These are phyloP conservation scores for Melopsittacus undulatus DNA, from an alignment of 2,797 vertebrate species.

Conservation along the genomic window DNA sequence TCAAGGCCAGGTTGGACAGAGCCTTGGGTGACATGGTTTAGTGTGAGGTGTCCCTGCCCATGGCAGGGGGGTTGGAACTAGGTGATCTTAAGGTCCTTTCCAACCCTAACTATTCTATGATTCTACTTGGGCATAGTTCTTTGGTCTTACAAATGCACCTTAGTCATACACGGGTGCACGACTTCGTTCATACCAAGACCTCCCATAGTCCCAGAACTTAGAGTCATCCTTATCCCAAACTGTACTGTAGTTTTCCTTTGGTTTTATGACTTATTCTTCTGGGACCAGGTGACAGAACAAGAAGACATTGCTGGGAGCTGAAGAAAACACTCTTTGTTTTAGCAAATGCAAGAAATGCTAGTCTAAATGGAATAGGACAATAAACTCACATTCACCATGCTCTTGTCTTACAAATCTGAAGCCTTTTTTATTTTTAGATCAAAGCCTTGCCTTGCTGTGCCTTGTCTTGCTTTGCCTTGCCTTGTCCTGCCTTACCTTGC, in stretches of 20 bases:
- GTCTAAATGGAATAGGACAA: neutral
- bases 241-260: neutral
- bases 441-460: neutral
- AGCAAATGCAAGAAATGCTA: neutral
- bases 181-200: neutral
- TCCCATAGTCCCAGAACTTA: neutral
- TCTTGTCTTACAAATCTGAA: neutral
- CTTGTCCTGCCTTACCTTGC: neutral
- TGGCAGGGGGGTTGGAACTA: neutral
- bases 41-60: neutral
- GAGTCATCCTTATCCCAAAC: neutral
- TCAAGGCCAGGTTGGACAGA: neutral
- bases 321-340: neutral
- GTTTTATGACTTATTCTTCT: neutral
- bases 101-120: neutral
- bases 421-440: neutral
- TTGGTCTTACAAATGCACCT: neutral
- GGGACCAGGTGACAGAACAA: neutral
- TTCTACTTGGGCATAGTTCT: neutral
- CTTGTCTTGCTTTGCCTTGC: neutral
- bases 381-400: neutral
- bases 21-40: neutral
- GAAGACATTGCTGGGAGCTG: neutral
- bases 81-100: neutral
- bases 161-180: neutral